phyloP scores from a whole-genome alignment of 2,797 vertebrate species.

The Labeo calbasu region DNA sequence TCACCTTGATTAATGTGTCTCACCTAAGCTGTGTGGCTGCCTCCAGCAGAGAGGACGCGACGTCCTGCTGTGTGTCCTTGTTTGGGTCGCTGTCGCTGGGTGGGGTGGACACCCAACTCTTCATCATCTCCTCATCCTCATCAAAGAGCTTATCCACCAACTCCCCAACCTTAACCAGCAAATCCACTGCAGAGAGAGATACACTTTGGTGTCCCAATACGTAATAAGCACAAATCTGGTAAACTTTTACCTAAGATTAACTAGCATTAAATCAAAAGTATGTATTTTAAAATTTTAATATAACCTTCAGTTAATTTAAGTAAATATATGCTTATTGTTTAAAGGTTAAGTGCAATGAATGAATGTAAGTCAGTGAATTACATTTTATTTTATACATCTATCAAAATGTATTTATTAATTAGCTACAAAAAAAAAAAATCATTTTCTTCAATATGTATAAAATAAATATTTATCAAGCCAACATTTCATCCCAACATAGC shows the following conservation, averaged over 20 bases:
- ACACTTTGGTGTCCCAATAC: background rate
- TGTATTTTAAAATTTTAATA: too few relatives aligned
- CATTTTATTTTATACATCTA: too few relatives aligned
- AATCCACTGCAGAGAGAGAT: constrained; percentile 77
- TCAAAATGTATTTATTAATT: too few relatives aligned
- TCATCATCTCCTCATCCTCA: constrained; percentile 92
- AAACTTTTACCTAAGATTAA: background rate
- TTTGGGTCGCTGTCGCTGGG: constrained; percentile 43
- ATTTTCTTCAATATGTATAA: too few relatives aligned
- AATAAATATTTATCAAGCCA: too few relatives aligned
- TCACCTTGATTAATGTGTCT: constrained; percentile 41
- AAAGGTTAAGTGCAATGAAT: too few relatives aligned
- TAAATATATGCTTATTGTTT: too few relatives aligned
- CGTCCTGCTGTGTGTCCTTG: constrained; percentile 62
- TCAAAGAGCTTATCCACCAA: constrained; percentile 95
- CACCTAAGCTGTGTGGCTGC: constrained; percentile 93
- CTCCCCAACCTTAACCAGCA: constrained; percentile 93
- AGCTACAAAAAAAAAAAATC: too few relatives aligned
- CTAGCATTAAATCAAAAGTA: background rate
- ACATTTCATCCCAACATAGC: too few relatives aligned
- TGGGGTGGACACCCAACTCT: constrained; percentile 83
- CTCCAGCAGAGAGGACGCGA: constrained; percentile 87
- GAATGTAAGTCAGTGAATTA: too few relatives aligned
- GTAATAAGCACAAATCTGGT: background rate
- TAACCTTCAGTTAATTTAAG: too few relatives aligned